These are phyloP conservation scores for Lasioglossum vierecki DNA, from an alignment of 2,888 invertebrate genomes.

Conservation along the genomic window DNA sequence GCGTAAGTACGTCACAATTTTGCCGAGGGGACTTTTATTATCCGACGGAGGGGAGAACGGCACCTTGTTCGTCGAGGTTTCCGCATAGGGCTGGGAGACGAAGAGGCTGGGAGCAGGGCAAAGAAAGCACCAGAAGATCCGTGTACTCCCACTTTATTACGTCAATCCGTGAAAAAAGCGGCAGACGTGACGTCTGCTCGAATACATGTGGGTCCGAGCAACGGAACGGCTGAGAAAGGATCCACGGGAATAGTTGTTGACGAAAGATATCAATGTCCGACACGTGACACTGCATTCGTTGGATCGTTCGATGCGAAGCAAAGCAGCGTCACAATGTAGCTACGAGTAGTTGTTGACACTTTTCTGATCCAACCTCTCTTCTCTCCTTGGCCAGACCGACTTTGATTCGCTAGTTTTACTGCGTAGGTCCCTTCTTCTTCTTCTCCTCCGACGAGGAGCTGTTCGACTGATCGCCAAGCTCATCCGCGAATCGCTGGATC, in stretches of 20 bases:
- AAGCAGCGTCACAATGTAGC: no score
- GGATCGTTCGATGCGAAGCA: background rate
- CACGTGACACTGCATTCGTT: constrained; percentile 3
- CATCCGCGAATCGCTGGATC: background rate
- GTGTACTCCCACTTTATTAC: constrained; percentile 26
- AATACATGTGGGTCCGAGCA: background rate
- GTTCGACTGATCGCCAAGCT: background rate
- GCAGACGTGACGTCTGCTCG: background rate
- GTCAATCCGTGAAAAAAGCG: background rate
- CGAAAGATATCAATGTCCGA: constrained; percentile 5
- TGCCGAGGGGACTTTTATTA: background rate
- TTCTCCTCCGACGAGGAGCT: constrained; percentile 17
- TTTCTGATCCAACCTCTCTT: background rate
- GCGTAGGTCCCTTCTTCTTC: constrained; percentile 9
- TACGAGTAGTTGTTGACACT: background rate
- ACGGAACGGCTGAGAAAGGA: background rate
- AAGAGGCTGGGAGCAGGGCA: background rate
- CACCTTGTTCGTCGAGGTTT: background rate
- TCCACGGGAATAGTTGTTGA: background rate
- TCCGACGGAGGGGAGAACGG: background rate
- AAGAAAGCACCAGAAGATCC: background rate
- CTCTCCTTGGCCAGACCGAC: background rate
- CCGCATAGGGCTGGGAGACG: background rate
- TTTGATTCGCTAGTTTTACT: background rate
- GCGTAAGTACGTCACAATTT: constrained; percentile 73